phyloP scores from a whole-genome alignment of 1,140 invertebrate genomes.

The Bicyclus anynana region DNA sequence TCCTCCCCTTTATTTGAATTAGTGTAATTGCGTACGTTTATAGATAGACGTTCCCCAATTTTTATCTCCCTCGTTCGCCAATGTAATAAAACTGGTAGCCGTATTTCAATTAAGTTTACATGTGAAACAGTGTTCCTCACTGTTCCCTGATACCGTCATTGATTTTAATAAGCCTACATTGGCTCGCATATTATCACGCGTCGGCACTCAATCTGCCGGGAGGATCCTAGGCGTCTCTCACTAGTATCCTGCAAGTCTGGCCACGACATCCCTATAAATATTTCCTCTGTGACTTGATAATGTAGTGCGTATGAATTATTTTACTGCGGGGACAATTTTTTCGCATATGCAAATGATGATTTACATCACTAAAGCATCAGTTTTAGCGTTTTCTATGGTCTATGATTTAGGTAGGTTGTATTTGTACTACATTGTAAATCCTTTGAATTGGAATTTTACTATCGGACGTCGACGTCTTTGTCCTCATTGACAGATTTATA shows the following conservation, averaged over 20 bases:
- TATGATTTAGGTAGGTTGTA: too few relatives aligned
- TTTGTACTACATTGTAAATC: too few relatives aligned
- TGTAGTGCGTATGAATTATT: not conserved
- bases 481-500: too few relatives aligned
- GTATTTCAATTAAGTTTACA: conserved; percentile 12
- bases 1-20: conserved; percentile 13
- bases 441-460: too few relatives aligned
- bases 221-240: conserved; percentile 10
- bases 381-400: too few relatives aligned
- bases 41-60: conserved; percentile 4
- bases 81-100: not conserved
- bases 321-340: too few relatives aligned
- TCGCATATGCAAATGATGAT: too few relatives aligned
- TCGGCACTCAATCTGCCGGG: conserved; percentile 9
- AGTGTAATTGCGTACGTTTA: conserved; percentile 10
- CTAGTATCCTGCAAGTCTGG: conserved; percentile 9
- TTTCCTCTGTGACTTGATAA: not conserved
- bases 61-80: not conserved
- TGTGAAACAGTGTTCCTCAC: conserved; percentile 7
- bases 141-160: not conserved
- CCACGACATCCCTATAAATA: not conserved
- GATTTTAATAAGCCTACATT: conserved; percentile 11
- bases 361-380: too few relatives aligned
- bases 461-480: too few relatives aligned
- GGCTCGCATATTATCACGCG: conserved; percentile 8